These are phyloP conservation scores for Empis stercorea DNA, from an alignment of 2,888 invertebrate genomes.

Conservation along the genomic window DNA sequence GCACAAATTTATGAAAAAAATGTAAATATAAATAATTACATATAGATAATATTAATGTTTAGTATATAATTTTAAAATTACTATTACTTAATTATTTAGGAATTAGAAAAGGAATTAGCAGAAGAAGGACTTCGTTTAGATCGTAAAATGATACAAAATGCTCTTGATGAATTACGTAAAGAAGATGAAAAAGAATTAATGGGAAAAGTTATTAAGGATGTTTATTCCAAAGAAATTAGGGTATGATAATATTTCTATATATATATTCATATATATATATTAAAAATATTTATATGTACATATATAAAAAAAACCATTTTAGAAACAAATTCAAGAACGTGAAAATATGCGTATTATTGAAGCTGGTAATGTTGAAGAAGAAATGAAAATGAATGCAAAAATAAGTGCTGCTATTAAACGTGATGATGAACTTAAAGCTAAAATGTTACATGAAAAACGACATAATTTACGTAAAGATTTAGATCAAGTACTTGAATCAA, in stretches of 20 bases:
- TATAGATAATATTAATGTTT: too few species aligned
- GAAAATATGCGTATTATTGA: conserved; percentile 31
- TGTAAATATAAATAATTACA: conserved; percentile 5
- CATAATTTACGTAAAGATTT: conserved; percentile 29
- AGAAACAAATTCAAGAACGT: conserved; percentile 27
- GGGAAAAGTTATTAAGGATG: conserved; percentile 20
- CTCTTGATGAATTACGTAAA: conserved; percentile 23
- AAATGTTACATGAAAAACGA: conserved; percentile 22
- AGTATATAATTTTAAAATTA: too few species aligned
- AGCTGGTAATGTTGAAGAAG: conserved; percentile 32
- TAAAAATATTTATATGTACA: background rate
- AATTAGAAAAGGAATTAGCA: conserved; percentile 24
- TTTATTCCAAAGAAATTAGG: conserved; percentile 30
- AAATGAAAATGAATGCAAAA: conserved; percentile 25
- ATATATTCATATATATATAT: too few species aligned
- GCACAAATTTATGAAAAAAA: conserved; percentile 61
- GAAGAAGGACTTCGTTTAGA: conserved; percentile 31
- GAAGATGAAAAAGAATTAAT: conserved; percentile 26
- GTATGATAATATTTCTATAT: too few species aligned
- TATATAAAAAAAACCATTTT: conserved; percentile 1
- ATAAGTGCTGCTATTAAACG: conserved; percentile 23
- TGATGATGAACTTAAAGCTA: conserved; percentile 27
- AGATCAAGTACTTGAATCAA: conserved; percentile 28
- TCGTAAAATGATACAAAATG: conserved; percentile 27
- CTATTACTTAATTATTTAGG: too few species aligned